Evolutionary conservation across 2,797 vertebrate species (phyloP), one percentile per base, ranked within the genome.

Genomic region (Pteropus rufus): DNA sequence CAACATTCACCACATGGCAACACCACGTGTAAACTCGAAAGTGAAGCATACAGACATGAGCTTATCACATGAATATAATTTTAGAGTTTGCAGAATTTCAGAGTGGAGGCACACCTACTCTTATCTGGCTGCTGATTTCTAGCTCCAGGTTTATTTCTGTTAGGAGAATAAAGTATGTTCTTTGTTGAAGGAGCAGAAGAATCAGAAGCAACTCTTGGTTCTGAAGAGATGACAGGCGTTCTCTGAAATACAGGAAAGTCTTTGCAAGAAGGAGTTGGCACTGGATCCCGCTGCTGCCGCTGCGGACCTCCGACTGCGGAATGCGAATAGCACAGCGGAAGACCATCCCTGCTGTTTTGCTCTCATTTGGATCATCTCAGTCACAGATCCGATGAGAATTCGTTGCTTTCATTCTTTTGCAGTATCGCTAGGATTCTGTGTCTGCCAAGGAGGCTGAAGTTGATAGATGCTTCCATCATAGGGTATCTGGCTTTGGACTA

Each of bases 101-200:
- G 67, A 75, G 80, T n/a, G 7, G 73, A 21, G 46, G 46, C 7
- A 10, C 46, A 3, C 18, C 2, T 54, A 16, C 39, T 69, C 46
- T 62, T 58, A 24, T 65, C 76, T 62, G 72, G 23, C 76, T n/a
- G 62, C 29, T 36, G 10, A 29, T 18, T 92, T 87, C 7, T 7
- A 81, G 79, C 75, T 85, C 19, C n/a, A 7, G 81, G 44, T 67
- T 72, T 44, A 70, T 91, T 95, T 52, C 60, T 64, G 34, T 10
- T 21, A 26, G 34, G 49, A 95, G 80, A 77, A 62, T 19, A 36
- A 8, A 54, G 29, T 21, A 56, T 26, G 8, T 73, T 52, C 83
- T 91, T 76, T 80, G 60, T 23, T 4, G 39, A 39, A 21, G 77
- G 36, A 75, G 56, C n/a, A 23, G 60, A 67, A 56, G n/a, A 26